Evolutionary conservation across 1,140 invertebrate species (phyloP).

Genomic region (Cataglyphis hispanica): DNA sequence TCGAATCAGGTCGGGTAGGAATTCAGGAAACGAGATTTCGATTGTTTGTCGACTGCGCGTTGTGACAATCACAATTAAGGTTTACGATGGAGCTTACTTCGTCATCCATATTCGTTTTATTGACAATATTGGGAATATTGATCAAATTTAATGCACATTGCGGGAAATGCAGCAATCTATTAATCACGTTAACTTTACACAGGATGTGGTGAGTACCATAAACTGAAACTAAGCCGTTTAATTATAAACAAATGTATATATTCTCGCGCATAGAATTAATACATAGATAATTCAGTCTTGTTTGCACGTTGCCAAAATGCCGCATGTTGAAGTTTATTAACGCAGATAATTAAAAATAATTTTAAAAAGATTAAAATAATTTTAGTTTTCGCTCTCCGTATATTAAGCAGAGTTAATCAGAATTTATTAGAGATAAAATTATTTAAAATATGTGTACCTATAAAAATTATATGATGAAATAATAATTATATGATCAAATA

Average conservation of each 20-base stretch:
- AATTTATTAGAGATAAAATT: neutral
- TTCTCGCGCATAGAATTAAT: neutral
- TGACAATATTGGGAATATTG: slow-evolving; percentile 49
- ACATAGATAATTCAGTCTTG: slow-evolving; percentile 1
- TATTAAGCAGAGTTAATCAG: neutral
- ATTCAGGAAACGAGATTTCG: slow-evolving; percentile 38
- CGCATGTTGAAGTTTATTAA: neutral
- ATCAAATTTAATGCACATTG: slow-evolving; percentile 44
- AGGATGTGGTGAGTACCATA: neutral
- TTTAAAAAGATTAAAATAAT: neutral
- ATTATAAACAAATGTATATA: slow-evolving; percentile 30
- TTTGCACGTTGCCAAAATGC: neutral
- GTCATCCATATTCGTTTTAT: slow-evolving; percentile 40
- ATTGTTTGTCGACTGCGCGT: slow-evolving; percentile 32
- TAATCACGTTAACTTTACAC: slow-evolving; percentile 47
- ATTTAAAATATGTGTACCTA: neutral
- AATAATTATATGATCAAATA: neutral
- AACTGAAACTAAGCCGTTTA: slow-evolving; percentile 28
- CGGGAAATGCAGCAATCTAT: slow-evolving; percentile 36
- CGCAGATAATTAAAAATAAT: neutral
- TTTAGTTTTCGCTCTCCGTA: neutral
- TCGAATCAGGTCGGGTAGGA: neutral
- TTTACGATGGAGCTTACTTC: slow-evolving; percentile 35
- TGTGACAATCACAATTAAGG: slow-evolving; percentile 50
- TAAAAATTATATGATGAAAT: neutral